These are phyloP conservation scores for Sialis fuliginosa DNA, from an alignment of 2,888 invertebrate genomes.

Conservation along the genomic window DNA sequence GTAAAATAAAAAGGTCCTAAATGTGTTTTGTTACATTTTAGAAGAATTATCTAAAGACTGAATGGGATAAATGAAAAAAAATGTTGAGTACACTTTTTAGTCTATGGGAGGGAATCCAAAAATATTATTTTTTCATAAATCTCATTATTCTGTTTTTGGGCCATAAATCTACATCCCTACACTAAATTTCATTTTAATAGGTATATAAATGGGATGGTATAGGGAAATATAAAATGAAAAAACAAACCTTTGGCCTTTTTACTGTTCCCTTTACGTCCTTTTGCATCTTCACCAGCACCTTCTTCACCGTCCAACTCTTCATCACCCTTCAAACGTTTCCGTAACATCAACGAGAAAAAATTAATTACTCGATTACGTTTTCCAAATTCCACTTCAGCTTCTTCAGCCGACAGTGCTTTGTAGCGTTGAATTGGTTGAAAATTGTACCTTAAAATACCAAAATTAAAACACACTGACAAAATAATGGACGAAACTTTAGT, in stretches of 20 bases:
- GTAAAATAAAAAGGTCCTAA: too few relatives aligned
- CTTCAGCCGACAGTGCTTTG: conserved; percentile 89
- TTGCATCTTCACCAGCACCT: conserved; percentile 46
- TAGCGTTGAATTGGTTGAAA: conserved; percentile 80
- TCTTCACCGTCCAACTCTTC: conserved; percentile 38
- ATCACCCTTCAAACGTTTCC: conserved; percentile 66
- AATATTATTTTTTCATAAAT: too few relatives aligned
- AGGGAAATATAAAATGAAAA: conserved; percentile 9
- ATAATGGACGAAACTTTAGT: conserved; percentile 12
- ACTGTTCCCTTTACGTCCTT: conserved; percentile 39
- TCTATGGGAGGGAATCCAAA: too few relatives aligned
- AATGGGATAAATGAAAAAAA: too few relatives aligned
- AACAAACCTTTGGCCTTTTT: conserved; percentile 30
- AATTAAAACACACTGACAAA: conserved; percentile 15
- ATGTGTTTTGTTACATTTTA: too few relatives aligned
- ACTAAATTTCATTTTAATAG: too few relatives aligned
- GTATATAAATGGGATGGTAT: too few relatives aligned
- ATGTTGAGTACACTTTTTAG: not conserved
- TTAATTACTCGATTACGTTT: conserved; percentile 91
- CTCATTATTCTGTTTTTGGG: too few relatives aligned
- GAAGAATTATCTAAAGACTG: too few relatives aligned
- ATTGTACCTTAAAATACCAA: conserved; percentile 46
- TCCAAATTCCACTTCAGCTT: conserved; percentile 94
- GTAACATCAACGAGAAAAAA: conserved; percentile 86
- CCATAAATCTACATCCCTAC: too few relatives aligned